Evolutionary conservation across 2,113 vertebrate species (phyloP).

Genomic region (Menura novaehollandiae): DNA sequence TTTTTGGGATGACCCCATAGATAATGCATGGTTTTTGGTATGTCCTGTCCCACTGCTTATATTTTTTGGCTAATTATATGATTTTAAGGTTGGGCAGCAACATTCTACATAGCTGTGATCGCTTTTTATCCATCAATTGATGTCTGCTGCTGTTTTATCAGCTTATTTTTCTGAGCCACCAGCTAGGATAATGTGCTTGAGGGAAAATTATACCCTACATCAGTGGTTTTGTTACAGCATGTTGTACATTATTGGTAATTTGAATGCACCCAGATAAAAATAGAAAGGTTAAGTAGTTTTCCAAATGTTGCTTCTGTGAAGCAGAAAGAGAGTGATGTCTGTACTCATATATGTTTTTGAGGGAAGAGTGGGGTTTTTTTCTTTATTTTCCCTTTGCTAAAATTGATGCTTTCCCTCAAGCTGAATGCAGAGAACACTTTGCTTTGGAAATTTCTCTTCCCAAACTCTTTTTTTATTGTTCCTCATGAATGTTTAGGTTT

Average conservation of each 20-base stretch:
- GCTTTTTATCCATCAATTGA: conserved; percentile 55
- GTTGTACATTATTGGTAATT: conserved; percentile 66
- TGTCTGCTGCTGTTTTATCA: conserved; percentile 64
- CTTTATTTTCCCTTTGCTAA: neutral
- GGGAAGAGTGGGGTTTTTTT: neutral
- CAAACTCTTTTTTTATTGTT: neutral
- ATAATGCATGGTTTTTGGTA: neutral
- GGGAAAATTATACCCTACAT: conserved; percentile 70
- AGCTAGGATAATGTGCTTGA: conserved; percentile 62
- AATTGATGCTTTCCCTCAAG: neutral
- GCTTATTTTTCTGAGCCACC: conserved; percentile 64
- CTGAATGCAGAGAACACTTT: neutral
- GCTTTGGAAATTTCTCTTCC: neutral
- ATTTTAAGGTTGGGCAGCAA: conserved; percentile 54
- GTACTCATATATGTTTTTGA: neutral
- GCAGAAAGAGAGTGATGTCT: conserved; percentile 28
- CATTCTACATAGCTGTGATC: conserved; percentile 1
- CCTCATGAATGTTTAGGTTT: neutral
- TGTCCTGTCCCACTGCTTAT: neutral
- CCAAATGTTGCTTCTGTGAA: conserved; percentile 48
- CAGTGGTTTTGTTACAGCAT: conserved; percentile 60
- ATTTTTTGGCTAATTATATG: conserved; percentile 46
- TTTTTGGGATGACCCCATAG: neutral
- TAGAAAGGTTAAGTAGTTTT: conserved; percentile 66
- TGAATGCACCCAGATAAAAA: conserved; percentile 65